Base-by-base conservation (phyloP, 1,140 invertebrate species). In the Zophobas atratus region DNA sequence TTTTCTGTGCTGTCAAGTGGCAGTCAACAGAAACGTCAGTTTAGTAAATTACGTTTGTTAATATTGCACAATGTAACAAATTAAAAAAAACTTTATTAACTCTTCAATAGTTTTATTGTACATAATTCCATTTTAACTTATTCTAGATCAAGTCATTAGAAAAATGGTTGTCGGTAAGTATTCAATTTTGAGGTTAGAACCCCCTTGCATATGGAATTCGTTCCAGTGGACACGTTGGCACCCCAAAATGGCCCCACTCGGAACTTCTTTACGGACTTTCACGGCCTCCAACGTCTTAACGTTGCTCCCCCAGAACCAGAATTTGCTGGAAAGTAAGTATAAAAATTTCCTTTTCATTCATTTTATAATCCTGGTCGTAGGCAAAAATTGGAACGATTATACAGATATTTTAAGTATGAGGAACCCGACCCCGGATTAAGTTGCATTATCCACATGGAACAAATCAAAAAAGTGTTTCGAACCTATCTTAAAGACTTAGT, bases 191-290 rank as follows among this genome's bases (percentile, higher is more conserved):
- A 46, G 60, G 60, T 67, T 67, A 67, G 32, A 39, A 43, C 60
- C 41, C 20, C 20, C 43, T 41, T 67, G 20, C 6, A 60, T 35
- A 1, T 60, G 2, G 2, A 6, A 34, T 60, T 60, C 6, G 1
- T 1, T 8, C 33, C 34, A 67, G 60, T 6, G 20, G 60, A 67
- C 6, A n/a, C 36, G 2, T 67, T 67, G 41, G 33, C 60, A 6
- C 35, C 60, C 5, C 36, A 1, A 39, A 63, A 63, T 48, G 38
- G 36, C 34, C 46, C 39, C 1, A 8, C 1, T 1, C 4, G 39
- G 3, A 77, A 75, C 56, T 82, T 81, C 57, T 81, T 82, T 73
- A 75, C 56, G 48, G 81, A 82, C 72, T 82, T 81, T 53, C 77
- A 82, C 74, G 77, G 79, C 2, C 46, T 81, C 3, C 81, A 81